These are phyloP conservation scores for Melanerpes aurifrons DNA, from an alignment of 2,113 vertebrate species.

Conservation along the genomic window DNA sequence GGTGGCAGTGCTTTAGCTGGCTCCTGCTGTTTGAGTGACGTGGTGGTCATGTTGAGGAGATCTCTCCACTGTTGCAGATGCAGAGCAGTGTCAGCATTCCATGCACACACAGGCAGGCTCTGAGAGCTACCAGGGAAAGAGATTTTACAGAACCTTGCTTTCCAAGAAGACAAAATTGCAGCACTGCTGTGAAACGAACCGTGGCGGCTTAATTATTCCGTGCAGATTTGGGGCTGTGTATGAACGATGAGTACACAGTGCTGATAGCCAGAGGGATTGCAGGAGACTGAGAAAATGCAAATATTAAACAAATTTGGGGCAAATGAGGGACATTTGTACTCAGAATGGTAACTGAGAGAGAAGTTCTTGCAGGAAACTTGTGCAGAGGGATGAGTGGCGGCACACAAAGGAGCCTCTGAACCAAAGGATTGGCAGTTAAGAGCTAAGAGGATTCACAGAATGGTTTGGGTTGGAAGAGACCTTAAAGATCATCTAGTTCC, in stretches of 20 bases:
- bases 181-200: not conserved
- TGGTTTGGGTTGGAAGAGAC: too few relatives aligned
- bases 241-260: not conserved
- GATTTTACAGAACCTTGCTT: rapidly evolving
- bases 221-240: rapidly evolving
- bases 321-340: rapidly evolving
- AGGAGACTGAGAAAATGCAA: not conserved
- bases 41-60: not conserved
- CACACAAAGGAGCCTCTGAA: too few relatives aligned
- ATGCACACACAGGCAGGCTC: not conserved
- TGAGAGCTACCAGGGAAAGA: not conserved
- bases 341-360: not conserved
- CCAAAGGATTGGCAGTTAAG: not conserved
- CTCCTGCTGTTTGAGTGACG: not conserved
- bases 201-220: not conserved
- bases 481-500: too few relatives aligned
- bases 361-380: not conserved
- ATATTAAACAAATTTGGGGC: not conserved
- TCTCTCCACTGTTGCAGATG: rapidly evolving
- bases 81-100: not conserved
- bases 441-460: too few relatives aligned
- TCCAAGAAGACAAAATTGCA: not conserved
- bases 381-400: rapidly evolving
- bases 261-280: not conserved
- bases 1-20: rapidly evolving